phyloP scores from a whole-genome alignment of 2,113 vertebrate species.

The Sinocyclocheilus anophthalmus region DNA sequence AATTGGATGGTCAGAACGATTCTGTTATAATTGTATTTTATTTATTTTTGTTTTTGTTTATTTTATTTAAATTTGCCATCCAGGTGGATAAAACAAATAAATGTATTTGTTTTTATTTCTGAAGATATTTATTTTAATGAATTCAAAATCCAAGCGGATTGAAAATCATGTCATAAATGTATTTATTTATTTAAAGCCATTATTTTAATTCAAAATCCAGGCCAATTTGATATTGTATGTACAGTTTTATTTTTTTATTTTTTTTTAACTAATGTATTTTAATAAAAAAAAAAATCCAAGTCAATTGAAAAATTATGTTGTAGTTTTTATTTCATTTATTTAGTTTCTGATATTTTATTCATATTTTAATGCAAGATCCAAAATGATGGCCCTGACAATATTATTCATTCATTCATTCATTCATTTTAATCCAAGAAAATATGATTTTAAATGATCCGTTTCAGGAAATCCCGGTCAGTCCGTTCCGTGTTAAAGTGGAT shows the following conservation, averaged over 20 bases:
- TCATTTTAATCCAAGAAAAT: background rate
- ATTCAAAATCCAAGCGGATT: background rate
- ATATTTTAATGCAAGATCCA: background rate
- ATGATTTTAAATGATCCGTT: background rate
- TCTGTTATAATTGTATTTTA: background rate
- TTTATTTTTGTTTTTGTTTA: background rate
- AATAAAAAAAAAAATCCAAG: too few relatives aligned
- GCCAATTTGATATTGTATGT: too few relatives aligned
- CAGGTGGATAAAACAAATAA: background rate
- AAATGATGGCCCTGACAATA: background rate
- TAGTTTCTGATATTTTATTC: background rate
- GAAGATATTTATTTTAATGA: background rate
- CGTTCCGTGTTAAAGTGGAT: conserved; percentile 90
- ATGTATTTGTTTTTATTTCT: too few relatives aligned
- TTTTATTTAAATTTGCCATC: background rate
- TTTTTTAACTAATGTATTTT: too few relatives aligned
- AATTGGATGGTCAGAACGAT: background rate
- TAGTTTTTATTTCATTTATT: background rate
- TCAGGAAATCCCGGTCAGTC: conserved; percentile 93
- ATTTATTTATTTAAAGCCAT: too few relatives aligned
- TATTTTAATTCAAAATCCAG: too few relatives aligned
- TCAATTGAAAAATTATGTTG: background rate
- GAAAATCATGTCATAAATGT: too few relatives aligned
- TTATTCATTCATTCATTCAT: too few relatives aligned
- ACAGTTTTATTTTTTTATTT: too few relatives aligned